Evolutionary conservation across 2,797 vertebrate genomes (phyloP), one percentile per base, ranked within the genome.

Genomic region (Sebastiscus albofasciatus): DNA sequence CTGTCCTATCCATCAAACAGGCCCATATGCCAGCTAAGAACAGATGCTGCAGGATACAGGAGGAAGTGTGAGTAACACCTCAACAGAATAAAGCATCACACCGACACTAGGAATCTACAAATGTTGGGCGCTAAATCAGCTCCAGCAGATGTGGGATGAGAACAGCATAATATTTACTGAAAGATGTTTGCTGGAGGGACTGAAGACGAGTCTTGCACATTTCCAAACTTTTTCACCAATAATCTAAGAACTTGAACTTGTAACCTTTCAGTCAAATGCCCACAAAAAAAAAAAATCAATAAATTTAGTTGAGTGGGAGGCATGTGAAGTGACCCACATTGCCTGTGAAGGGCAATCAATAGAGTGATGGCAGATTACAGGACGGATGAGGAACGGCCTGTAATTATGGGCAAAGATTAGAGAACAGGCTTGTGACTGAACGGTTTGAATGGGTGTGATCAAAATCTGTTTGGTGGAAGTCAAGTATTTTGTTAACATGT

Each of bases 331-430:
- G 87, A 89, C 87, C 81, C 77, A 87, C 75, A 83, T 83, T 84
- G 65, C 13, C 22, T 59, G n/a, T 22, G 20, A 88, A 78, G 85
- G 83, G 29, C 83, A 79, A 89, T 94, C 90, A 86, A 90, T 86
- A 80, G 27, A 58, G 65, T 49, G 73, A 75, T 79, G 83, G 72
- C 80, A 81, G 80, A 90, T 82, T 67, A 72, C 72, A 89, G 66
- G 80, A 71, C 67, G 82, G 81, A 52, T 34, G 75, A 77, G 27
- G 42, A 46, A 2, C 13, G 0, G 61, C 27, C 76, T 84, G 65
- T 81, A 58, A 77, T 84, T 77, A 78, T 39, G 58, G 67, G 14
- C 29, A 81, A 75, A 65, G 67, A 88, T 83, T 31, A 79, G 58
- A 66, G 72, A 78, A 61, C 42, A 26, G n/a, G 33, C 66, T 59